Evolutionary conservation across 2,888 invertebrate species (phyloP), one percentile per base, ranked within the genome.

Genomic region (Bedellia somnulentella): DNA sequence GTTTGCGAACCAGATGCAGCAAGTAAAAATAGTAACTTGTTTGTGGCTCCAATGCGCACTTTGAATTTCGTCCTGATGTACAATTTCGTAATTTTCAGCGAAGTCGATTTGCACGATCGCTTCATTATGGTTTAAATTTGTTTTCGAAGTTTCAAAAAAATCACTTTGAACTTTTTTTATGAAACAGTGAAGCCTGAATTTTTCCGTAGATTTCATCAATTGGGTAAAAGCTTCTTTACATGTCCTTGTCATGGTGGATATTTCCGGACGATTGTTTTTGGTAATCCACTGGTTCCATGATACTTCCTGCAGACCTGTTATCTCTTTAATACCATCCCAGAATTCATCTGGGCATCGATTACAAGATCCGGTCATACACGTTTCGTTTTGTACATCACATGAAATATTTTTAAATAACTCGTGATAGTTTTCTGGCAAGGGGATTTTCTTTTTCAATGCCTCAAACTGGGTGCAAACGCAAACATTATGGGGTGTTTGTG

Each of bases 401-500:
- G n/a, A n/a, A n/a, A n/a, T n/a, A n/a, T n/a, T n/a, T n/a, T n/a
- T n/a, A n/a, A n/a, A n/a, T n/a, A 27, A 10, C 10, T 16, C 16
- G n/a, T 27, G 15, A 6, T 27, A 13, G 9, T 5, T 27, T 2
- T 27, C 27, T 2, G 27, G 27, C 11, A 27, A 27, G n/a, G 27
- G 27, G 4, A 5, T 9, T 4, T 2, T 4, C 6, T 16, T 16
- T 16, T 15, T 16, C 8, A 27, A 5, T 17, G 27, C 4, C 11
- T 30, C 16, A 4, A 24, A 24, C 18, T 12, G 24, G 10, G 24
- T 30, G 24, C 30, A 30, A 17, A 30, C 30, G 14, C 30, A 30
- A 11, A 30, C 30, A 17, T 30, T 30, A 14, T 30, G 30, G 4
- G 30, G 30, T 9, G 30, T 30, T 12, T 25, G 12, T 12, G 30